Evolutionary conservation across 2,113 vertebrate species (phyloP).

Genomic region (human): DNA sequence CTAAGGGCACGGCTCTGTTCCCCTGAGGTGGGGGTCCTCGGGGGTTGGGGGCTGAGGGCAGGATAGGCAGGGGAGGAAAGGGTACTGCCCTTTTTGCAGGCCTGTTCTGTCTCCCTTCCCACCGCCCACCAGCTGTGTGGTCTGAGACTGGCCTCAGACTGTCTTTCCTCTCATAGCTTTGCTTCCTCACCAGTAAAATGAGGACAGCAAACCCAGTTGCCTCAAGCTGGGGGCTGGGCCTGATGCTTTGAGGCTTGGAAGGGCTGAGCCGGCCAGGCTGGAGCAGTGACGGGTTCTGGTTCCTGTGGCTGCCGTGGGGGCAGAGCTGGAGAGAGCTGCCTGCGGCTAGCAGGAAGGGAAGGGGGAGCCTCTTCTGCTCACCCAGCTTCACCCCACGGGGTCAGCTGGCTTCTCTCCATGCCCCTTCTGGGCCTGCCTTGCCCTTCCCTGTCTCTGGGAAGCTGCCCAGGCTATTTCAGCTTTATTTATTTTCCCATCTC

Average conservation of each 20-base stretch:
- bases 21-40: background rate
- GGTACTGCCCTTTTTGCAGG: background rate
- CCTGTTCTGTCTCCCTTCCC: background rate
- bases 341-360: slow-evolving; percentile 22
- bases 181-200: background rate
- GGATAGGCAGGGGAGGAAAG: background rate
- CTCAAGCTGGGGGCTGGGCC: background rate
- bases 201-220: background rate
- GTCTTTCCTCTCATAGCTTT: background rate
- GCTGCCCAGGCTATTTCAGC: background rate
- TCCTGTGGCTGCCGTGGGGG: background rate
- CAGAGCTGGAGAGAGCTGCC: background rate
- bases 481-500: slow-evolving; percentile 26
- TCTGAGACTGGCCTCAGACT: background rate
- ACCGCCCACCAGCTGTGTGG: background rate
- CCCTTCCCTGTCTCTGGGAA: background rate
- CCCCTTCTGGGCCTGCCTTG: background rate
- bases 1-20: background rate
- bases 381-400: background rate
- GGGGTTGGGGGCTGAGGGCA: too few species aligned
- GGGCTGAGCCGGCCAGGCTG: background rate
- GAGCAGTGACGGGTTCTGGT: background rate
- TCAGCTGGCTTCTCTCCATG: background rate
- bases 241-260: background rate
- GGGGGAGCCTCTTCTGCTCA: background rate